These are phyloP conservation scores for Trigoniulus corallinus DNA, from an alignment of 1,140 invertebrate genomes.

Conservation along the genomic window DNA sequence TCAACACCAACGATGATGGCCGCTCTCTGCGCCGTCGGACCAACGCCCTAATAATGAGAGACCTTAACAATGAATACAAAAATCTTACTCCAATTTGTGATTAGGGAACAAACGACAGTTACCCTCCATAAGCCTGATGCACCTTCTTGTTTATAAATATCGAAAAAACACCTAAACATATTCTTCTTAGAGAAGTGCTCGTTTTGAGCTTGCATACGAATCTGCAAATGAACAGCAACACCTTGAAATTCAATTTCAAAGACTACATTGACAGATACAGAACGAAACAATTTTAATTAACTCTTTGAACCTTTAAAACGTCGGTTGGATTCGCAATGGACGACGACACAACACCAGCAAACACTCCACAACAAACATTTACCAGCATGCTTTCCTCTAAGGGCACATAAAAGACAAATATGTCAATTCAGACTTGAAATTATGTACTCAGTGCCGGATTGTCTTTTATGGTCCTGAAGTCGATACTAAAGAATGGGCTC, in stretches of 20 bases:
- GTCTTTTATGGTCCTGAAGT: no score
- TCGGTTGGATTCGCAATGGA: slow-evolving; percentile 97
- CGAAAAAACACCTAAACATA: slow-evolving; percentile 53
- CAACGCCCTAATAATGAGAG: slow-evolving; percentile 48
- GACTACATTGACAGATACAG: no score
- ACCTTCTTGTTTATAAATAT: slow-evolving; percentile 63
- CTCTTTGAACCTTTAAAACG: slow-evolving; percentile 94
- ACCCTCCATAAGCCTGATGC: slow-evolving; percentile 71
- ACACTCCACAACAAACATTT: slow-evolving; percentile 69
- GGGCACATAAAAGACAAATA: slow-evolving; percentile 11
- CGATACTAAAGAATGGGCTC: no score
- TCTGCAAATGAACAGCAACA: no score
- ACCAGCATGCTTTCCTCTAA: slow-evolving; percentile 49
- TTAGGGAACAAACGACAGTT: slow-evolving; percentile 16
- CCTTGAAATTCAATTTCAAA: no score
- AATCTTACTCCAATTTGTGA: neutral
- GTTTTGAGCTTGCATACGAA: slow-evolving; percentile 39
- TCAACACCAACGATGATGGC: slow-evolving; percentile 84
- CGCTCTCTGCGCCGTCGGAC: slow-evolving; percentile 76
- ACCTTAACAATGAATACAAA: slow-evolving; percentile 3
- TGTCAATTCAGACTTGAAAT: neutral
- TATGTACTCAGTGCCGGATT: no score
- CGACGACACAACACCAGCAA: slow-evolving; percentile 71
- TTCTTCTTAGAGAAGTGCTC: slow-evolving; percentile 24
- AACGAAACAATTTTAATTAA: no score